These are phyloP conservation scores for Mesorhabditis spiculigera DNA, from an alignment of 2,888 invertebrate genomes.

Conservation along the genomic window DNA sequence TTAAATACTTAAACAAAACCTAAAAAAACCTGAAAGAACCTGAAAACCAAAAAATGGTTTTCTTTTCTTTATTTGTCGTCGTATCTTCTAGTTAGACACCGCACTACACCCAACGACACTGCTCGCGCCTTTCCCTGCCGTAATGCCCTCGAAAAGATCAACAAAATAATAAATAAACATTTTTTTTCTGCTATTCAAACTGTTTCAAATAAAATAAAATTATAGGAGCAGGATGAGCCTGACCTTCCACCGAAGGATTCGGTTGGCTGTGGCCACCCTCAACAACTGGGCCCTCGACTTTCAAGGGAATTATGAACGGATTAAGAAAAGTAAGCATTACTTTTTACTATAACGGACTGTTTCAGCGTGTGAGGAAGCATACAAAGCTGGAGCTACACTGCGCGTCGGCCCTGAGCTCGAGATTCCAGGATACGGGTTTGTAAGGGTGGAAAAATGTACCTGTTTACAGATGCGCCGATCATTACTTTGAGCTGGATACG, in stretches of 20 bases:
- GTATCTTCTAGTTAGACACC: too few species aligned
- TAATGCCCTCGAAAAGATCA: too few species aligned
- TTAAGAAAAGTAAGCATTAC: slow-evolving; percentile 72
- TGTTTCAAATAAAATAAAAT: neutral
- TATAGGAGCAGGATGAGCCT: slow-evolving; percentile 9
- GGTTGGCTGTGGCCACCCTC: slow-evolving; percentile 75
- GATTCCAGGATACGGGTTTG: slow-evolving; percentile 73
- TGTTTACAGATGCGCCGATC: slow-evolving; percentile 93
- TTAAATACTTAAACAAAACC: too few species aligned
- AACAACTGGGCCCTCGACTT: slow-evolving; percentile 99
- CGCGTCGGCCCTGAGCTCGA: slow-evolving; percentile 94
- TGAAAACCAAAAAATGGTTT: too few species aligned
- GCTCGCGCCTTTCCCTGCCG: too few species aligned
- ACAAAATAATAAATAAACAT: too few species aligned
- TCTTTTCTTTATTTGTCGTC: too few species aligned
- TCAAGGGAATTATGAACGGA: slow-evolving; percentile 85
- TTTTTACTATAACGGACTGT: too few species aligned
- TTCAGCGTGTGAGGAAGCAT: slow-evolving; percentile 49
- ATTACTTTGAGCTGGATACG: slow-evolving; percentile 92
- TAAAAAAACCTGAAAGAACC: too few species aligned
- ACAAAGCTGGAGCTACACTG: slow-evolving; percentile 59
- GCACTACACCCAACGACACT: too few species aligned
- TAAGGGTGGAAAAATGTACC: slow-evolving; percentile 70
- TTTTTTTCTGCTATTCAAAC: neutral
- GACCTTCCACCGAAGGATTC: slow-evolving; percentile 36